A percentile compares a stretch with the other conserved stretches of the same genome.
Conservation (phyloP, 2,888 invertebrate species). For the Cerastoderma edule region DNA sequence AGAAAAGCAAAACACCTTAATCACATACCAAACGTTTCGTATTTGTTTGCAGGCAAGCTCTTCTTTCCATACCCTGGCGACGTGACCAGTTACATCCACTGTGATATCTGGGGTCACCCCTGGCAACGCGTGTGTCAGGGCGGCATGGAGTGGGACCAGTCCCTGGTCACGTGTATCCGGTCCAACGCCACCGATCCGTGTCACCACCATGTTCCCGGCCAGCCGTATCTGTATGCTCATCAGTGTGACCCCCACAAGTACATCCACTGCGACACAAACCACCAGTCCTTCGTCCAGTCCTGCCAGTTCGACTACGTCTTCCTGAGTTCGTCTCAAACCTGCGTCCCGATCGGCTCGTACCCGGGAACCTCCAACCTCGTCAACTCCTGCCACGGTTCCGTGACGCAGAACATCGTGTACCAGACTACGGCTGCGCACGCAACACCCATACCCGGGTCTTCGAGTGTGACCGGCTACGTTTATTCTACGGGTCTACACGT, state of each 20-base stretch:
- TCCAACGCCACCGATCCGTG: conserved; percentile 51
- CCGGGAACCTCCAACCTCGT: conserved; percentile 38
- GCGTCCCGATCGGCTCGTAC: conserved; percentile 45
- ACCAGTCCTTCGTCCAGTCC: conserved; percentile 48
- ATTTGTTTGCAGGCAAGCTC: conserved; percentile 48
- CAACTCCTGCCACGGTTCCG: conserved; percentile 37
- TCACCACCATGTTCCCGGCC: conserved; percentile 33
- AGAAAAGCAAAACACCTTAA: too few relatives aligned
- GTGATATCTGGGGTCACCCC: conserved; percentile 68
- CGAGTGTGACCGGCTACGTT: conserved; percentile 8
- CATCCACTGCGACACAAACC: conserved; percentile 65
- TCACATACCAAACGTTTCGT: too few relatives aligned
- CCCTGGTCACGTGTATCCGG: conserved; percentile 56
- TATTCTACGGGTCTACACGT: conserved; percentile 14
- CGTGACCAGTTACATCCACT: conserved; percentile 64
- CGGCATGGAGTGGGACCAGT: conserved; percentile 65
- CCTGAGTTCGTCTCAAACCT: conserved; percentile 40
- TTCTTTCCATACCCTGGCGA: conserved; percentile 59
- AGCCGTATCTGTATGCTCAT: conserved; percentile 58
- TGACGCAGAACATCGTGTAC: neutral
- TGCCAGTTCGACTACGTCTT: conserved; percentile 58
- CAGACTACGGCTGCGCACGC: neutral
- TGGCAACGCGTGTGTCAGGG: conserved; percentile 58
- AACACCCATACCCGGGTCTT: neutral
- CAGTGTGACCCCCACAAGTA: conserved; percentile 62